These are phyloP conservation scores for Zingel zingel DNA, from an alignment of 2,113 vertebrate genomes.

Conservation along the genomic window DNA sequence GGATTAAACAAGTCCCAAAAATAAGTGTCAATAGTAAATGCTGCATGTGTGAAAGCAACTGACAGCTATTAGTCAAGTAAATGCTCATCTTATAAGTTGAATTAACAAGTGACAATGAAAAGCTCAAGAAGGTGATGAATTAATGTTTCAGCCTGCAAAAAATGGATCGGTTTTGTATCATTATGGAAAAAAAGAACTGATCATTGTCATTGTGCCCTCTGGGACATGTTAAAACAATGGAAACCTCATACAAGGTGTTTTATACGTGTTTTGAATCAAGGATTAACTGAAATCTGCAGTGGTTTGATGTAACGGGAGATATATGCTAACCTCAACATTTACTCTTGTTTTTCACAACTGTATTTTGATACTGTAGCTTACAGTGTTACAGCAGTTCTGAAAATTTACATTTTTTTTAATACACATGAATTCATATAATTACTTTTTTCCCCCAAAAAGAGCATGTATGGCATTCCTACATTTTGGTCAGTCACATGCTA, in stretches of 20 bases:
- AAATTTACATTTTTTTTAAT: neutral
- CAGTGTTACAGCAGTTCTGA: neutral
- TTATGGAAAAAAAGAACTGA: neutral
- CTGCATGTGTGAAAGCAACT: slow-evolving; percentile 4
- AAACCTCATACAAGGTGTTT: neutral
- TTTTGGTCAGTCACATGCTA: slow-evolving; percentile 61
- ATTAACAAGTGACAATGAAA: neutral
- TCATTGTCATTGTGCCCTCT: neutral
- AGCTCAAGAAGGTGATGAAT: neutral
- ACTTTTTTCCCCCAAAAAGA: neutral
- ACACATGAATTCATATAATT: neutral
- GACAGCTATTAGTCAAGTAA: neutral
- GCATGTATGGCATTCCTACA: neutral
- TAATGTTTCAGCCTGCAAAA: neutral
- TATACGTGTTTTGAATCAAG: neutral
- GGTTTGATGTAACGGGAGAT: neutral
- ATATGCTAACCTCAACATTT: neutral
- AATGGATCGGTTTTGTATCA: neutral
- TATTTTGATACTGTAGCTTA: neutral
- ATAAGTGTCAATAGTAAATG: neutral
- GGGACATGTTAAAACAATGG: slow-evolving; percentile 26
- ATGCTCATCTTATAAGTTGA: neutral
- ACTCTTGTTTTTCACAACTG: neutral
- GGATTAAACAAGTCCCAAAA: neutral
- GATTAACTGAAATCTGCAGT: neutral